phyloP scores from a whole-genome alignment of 2,888 invertebrate species.

The Smittia sp. region DNA sequence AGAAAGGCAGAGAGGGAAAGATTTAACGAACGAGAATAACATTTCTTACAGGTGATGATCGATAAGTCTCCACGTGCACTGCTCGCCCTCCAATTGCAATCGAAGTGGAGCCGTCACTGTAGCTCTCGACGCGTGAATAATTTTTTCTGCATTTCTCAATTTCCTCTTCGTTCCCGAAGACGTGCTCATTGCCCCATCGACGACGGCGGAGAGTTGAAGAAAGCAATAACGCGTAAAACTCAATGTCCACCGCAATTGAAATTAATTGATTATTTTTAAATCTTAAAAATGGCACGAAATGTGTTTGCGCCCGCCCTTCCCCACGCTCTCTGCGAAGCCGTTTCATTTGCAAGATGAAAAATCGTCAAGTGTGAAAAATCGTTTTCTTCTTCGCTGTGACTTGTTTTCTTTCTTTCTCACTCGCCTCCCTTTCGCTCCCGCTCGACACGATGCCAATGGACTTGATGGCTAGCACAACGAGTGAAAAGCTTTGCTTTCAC shows the following conservation, averaged over 20 bases:
- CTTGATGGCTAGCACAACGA: conserved; percentile 4
- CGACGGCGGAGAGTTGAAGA: conserved; percentile 9
- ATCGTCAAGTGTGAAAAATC: conserved; percentile 27
- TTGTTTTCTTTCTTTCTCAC: too few species aligned
- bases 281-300: conserved; percentile 1
- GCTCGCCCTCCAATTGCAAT: not conserved
- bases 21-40: conserved; percentile 27
- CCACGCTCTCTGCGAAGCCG: not conserved
- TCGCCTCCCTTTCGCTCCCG: too few species aligned
- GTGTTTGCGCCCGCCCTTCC: not conserved
- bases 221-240: conserved; percentile 26
- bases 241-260: conserved; percentile 35
- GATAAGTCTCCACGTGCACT: conserved; percentile 10
- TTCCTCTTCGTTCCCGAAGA: not conserved
- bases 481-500: not conserved
- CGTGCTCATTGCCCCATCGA: not conserved
- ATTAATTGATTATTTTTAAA: conserved; percentile 33
- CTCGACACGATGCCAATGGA: conserved; percentile 28
- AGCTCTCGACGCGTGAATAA: too few species aligned
- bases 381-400: conserved; percentile 2
- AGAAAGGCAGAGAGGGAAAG: conserved; percentile 21
- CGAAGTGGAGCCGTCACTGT: not conserved
- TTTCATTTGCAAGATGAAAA: conserved; percentile 5
- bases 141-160: not conserved
- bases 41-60: conserved; percentile 28